Evolutionary conservation across 2,113 vertebrate genomes (phyloP), one percentile per base, ranked within the genome.

Genomic region (Syngnathus floridae): DNA sequence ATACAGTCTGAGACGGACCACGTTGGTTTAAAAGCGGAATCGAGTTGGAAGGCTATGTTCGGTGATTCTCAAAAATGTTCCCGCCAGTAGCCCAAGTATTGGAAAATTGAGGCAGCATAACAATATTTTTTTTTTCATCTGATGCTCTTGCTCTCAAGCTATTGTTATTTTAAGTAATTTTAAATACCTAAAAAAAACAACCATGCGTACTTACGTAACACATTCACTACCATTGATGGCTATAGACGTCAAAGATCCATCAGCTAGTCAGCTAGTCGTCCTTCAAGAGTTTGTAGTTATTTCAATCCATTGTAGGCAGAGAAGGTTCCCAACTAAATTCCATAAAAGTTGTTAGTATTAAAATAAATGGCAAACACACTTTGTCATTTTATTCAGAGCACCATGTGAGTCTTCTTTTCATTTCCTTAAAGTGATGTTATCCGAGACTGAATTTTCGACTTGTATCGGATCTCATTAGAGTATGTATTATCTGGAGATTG

Each of bases 21-120:
- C 38, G 65, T 43, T 51, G 31, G 56, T 69, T 45, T 69, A 45
- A 35, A 64, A 35, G 41, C 16, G 0, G 19, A 46, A 57, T 62
- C 35, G 65, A 46, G 35, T 22, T 16, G 22, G 13, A 31, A 35
- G 31, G 31, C 55, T 17, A 60, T 21, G 36, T 5, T 14, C n/a
- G 35, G 22, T 12, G 22, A 12, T 26, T 54, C 11, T 13, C 22
- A 31, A 31, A 55, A 55, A 5, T 13, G 31, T 13, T 55, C 22
- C 2, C 26, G 26, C 26, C 26, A 31, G 3, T 31, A 31, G 26
- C 26, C 3, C 2, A 31, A 31, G 26, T 31, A 31, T 31, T 31
- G 26, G 26, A 31, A 31, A 31, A 31, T 3, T 31, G 26, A 31
- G 26, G 26, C 26, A 31, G 26, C 26, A 3, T 31, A 31, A 31